phyloP scores from a whole-genome alignment of 1,140 invertebrate species.

The Drosophila nannoptera region DNA sequence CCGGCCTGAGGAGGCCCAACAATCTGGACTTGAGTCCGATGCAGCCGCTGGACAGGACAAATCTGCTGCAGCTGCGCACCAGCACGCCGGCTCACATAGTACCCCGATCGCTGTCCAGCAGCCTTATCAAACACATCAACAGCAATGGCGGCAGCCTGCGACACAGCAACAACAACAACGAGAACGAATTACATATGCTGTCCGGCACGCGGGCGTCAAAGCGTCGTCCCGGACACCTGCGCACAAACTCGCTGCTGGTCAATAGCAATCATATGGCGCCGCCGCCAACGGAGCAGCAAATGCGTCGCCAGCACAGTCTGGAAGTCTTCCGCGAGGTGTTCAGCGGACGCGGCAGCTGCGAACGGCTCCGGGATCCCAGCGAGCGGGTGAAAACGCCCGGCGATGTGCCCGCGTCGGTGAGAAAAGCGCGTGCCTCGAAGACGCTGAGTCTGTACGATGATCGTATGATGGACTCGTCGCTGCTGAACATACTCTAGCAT shows the following conservation, averaged over 20 bases:
- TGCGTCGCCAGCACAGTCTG: slow-evolving; percentile 81
- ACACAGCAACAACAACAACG: slow-evolving; percentile 48
- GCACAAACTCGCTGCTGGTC: slow-evolving; percentile 65
- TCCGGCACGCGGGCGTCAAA: slow-evolving; percentile 36
- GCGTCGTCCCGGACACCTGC: slow-evolving; percentile 62
- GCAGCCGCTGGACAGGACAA: slow-evolving; percentile 32
- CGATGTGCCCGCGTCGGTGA: slow-evolving; percentile 87
- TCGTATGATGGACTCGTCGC: slow-evolving; percentile 86
- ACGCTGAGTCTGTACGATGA: slow-evolving; percentile 92
- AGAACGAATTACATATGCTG: slow-evolving; percentile 59
- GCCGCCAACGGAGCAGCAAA: slow-evolving; percentile 61
- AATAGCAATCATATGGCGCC: slow-evolving; percentile 20
- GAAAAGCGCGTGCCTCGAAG: slow-evolving; percentile 82
- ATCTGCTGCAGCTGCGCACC: slow-evolving; percentile 50
- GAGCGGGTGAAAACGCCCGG: slow-evolving; percentile 90
- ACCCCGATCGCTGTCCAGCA: slow-evolving; percentile 70
- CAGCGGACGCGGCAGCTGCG: slow-evolving; percentile 80
- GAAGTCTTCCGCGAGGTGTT: slow-evolving; percentile 86
- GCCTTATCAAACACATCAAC: slow-evolving; percentile 68
- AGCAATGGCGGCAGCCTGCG: slow-evolving; percentile 40
- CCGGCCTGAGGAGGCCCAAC: slow-evolving; percentile 54
- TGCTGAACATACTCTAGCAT: slow-evolving; percentile 79
- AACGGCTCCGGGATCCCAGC: slow-evolving; percentile 86
- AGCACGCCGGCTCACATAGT: slow-evolving; percentile 71
- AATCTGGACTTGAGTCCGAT: slow-evolving; percentile 70